Base-by-base conservation (phyloP, 2,888 invertebrate genomes). In the Acronicta alni region DNA sequence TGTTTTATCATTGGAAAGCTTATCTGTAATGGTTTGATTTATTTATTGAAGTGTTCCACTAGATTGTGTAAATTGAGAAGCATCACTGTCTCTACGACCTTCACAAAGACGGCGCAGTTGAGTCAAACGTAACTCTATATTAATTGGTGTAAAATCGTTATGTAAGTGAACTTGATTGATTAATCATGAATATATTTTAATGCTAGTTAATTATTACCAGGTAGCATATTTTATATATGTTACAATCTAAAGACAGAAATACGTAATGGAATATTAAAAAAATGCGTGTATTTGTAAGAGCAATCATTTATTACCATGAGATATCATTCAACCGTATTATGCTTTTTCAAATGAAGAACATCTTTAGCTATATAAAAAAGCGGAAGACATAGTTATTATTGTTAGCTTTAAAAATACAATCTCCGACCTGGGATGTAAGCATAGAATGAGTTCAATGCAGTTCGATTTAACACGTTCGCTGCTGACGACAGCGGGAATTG, bases 1-100 rank as follows among this genome's bases (percentile, higher is more conserved):
- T 48, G 49, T 68, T 66, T 69, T 57, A 44, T 55, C 38, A 23
- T 59, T 66, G 49, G 35, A 49, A 54, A 52, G 12, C 45, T 38
- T 4, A n/a, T 37, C 46, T 53, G 16, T 14, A 16, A 12, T 18
- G 16, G n/a, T 3, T 1, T 23, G 3, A n/a, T n/a, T n/a, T n/a
- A n/a, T n/a, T n/a, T n/a, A n/a, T n/a, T n/a, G n/a, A n/a, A n/a
- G n/a, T n/a, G n/a, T n/a, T n/a, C n/a, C n/a, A n/a, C 10, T 7
- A 32, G 17, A 43, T 49, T 41, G 41, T 46, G 45, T 20, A 39
- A 41, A 26, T 42, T 16, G 2, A 39, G 10, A n/a, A n/a, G 17
- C 8, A 35, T 26, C 15, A 35, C 17, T 8, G 23, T 16, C 1
- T 16, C 26, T 8, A 43, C 32, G 44, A 17, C 14, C 45, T 45